Evolutionary conservation across 2,797 vertebrate species (phyloP).

Genomic region (Borostomias antarcticus): DNA sequence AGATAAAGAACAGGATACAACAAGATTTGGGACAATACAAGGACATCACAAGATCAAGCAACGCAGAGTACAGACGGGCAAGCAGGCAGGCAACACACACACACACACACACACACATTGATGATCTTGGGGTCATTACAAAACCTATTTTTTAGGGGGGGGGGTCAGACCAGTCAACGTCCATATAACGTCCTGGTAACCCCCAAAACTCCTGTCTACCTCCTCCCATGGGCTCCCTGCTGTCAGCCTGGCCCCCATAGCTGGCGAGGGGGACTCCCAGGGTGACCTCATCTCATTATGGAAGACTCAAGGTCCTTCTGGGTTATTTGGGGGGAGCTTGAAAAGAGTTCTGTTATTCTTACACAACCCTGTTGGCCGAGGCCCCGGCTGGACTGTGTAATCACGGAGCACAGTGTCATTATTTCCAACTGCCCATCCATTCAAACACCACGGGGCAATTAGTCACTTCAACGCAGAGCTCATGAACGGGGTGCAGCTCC

Average conservation of each 20-base stretch:
- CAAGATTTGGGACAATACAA: too few relatives aligned
- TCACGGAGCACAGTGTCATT: conserved; percentile 69
- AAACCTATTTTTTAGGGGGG: too few relatives aligned
- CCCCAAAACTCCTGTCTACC: not conserved
- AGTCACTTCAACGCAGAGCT: conserved; percentile 70
- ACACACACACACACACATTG: too few relatives aligned
- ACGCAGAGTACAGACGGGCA: too few relatives aligned
- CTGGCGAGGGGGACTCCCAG: conserved; percentile 20
- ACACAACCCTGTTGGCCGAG: conserved; percentile 62
- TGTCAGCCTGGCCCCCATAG: conserved; percentile 20
- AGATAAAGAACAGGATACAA: too few relatives aligned
- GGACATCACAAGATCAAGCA: too few relatives aligned
- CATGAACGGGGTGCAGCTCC: conserved; percentile 60
- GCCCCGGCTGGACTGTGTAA: conserved; percentile 55
- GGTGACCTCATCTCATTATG: conserved; percentile 47
- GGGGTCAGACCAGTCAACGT: not conserved
- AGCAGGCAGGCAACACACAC: too few relatives aligned
- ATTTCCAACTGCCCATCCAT: conserved; percentile 70
- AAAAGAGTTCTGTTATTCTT: conserved; percentile 68
- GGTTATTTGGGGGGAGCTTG: conserved; percentile 65
- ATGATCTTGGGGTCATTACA: not conserved
- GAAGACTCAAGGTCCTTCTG: conserved; percentile 52
- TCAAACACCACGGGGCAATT: conserved; percentile 72
- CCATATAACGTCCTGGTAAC: not conserved
- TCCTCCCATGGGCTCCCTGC: conserved; percentile 11